Evolutionary conservation across 2,888 invertebrate genomes (phyloP).

Genomic region (Vesta saturnalis): DNA sequence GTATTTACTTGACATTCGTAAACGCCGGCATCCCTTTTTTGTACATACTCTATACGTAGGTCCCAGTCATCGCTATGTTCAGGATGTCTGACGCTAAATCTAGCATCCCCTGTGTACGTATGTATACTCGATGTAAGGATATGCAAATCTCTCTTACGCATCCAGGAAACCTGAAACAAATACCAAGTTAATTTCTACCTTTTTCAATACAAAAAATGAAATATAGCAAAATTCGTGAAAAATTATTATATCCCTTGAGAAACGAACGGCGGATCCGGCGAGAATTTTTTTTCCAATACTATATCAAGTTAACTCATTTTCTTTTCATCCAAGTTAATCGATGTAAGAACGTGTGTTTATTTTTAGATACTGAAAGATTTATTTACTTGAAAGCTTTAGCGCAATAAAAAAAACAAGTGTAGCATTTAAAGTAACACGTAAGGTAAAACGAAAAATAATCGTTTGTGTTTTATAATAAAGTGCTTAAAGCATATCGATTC

Average conservation of each 20-base stretch:
- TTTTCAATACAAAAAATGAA: too few relatives aligned
- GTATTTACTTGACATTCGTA: slow-evolving; percentile 93
- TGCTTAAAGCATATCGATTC: background rate
- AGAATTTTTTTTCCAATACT: background rate
- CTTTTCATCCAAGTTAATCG: background rate
- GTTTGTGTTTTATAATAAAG: background rate
- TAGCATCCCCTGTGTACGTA: slow-evolving; percentile 87
- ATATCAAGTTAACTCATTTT: background rate
- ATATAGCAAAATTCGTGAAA: background rate
- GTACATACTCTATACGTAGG: slow-evolving; percentile 84
- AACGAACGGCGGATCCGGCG: background rate
- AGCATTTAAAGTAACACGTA: background rate
- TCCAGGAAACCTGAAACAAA: slow-evolving; percentile 87
- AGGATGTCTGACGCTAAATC: slow-evolving; percentile 86
- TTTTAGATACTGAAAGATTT: slow-evolving; percentile 1
- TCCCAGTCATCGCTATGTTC: slow-evolving; percentile 90
- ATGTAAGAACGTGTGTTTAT: slow-evolving; percentile 2
- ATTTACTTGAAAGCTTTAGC: background rate
- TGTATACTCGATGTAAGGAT: slow-evolving; percentile 86
- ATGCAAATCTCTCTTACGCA: slow-evolving; percentile 83
- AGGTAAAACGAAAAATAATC: background rate
- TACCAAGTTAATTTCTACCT: too few relatives aligned
- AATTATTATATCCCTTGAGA: background rate
- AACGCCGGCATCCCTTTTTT: slow-evolving; percentile 83
- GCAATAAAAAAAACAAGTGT: background rate